Percentiles rank a stretch among this genome's conserved stretches.
phyloP scores from a whole-genome alignment of 2,888 invertebrate species.

The Hydrotaea cyrtoneurina region DNA sequence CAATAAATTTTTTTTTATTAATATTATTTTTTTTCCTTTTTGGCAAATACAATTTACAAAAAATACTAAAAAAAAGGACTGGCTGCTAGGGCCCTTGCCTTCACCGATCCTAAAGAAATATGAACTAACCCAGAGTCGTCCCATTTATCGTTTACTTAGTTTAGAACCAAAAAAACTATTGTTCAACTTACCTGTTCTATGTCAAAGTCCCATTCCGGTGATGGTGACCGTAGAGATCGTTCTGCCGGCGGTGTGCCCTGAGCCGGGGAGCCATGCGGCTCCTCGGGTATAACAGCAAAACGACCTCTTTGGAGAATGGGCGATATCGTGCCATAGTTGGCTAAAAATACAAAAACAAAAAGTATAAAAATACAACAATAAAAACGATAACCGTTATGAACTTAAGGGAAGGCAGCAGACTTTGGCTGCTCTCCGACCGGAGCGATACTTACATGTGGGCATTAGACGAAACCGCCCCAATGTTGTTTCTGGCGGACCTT shows the following conservation, averaged over 20 bases:
- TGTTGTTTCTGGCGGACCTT: conserved; percentile 80
- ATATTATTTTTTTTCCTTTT: no score
- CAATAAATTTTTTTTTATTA: no score
- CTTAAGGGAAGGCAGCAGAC: no score
- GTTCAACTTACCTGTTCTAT: conserved; percentile 78
- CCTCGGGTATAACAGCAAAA: conserved; percentile 81
- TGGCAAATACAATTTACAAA: no score
- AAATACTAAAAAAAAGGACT: no score
- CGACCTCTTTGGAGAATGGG: conserved; percentile 80
- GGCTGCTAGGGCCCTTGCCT: no score
- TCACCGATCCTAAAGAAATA: no score
- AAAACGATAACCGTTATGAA: no score
- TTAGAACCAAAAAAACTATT: no score
- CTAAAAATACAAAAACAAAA: conserved; percentile 70
- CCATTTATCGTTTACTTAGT: background rate
- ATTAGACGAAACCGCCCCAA: conserved; percentile 80
- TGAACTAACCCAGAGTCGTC: no score
- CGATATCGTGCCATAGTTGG: conserved; percentile 80
- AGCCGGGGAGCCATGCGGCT: conserved; percentile 81
- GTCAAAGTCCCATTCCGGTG: conserved; percentile 81
- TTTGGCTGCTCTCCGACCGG: no score
- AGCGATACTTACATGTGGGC: conserved; percentile 78
- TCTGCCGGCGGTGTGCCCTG: conserved; percentile 75
- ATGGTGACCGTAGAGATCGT: conserved; percentile 77
- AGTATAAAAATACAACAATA: background rate